A percentile compares a stretch with the other conserved stretches of the same genome.
These are phyloP conservation scores for Chaunax sp. DNA, from an alignment of 2,797 vertebrate species.

Conservation along the genomic window DNA sequence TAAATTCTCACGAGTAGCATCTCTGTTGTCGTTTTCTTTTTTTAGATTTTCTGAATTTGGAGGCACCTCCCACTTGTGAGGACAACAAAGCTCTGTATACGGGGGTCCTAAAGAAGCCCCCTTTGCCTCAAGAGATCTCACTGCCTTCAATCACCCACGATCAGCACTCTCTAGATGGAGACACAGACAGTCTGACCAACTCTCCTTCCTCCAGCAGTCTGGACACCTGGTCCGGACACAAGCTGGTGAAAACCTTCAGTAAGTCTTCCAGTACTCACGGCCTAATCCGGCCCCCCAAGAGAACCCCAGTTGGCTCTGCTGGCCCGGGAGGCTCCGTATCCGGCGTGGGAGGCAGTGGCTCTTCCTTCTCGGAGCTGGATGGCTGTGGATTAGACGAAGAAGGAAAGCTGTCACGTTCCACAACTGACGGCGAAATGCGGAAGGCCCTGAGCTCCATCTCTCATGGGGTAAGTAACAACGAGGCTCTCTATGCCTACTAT, in stretches of 20 bases:
- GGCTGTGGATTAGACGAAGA: conserved; percentile 87
- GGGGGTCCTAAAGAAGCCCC: conserved; percentile 92
- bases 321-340: conserved; percentile 80
- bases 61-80: conserved; percentile 85
- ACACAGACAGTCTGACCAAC: conserved; percentile 88
- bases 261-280: conserved; percentile 90
- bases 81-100: conserved; percentile 92
- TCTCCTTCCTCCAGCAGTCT: conserved; percentile 93
- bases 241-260: conserved; percentile 93
- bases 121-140: conserved; percentile 83
- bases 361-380: conserved; percentile 90
- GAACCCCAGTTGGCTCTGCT: conserved; percentile 70
- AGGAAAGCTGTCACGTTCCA: conserved; percentile 90
- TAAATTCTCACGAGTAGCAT: conserved; percentile 9
- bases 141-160: conserved; percentile 86
- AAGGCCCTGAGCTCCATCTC: conserved; percentile 92
- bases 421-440: conserved; percentile 94
- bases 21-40: conserved; percentile 4
- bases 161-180: conserved; percentile 86
- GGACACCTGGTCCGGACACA: conserved; percentile 93
- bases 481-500: conserved; percentile 91
- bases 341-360: conserved; percentile 83
- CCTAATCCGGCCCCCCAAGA: conserved; percentile 94
- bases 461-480: conserved; percentile 97
- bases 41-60: conserved; percentile 86